These are phyloP conservation scores for Coregonus ussuriensis DNA, from an alignment of 2,797 vertebrate genomes.

Conservation along the genomic window DNA sequence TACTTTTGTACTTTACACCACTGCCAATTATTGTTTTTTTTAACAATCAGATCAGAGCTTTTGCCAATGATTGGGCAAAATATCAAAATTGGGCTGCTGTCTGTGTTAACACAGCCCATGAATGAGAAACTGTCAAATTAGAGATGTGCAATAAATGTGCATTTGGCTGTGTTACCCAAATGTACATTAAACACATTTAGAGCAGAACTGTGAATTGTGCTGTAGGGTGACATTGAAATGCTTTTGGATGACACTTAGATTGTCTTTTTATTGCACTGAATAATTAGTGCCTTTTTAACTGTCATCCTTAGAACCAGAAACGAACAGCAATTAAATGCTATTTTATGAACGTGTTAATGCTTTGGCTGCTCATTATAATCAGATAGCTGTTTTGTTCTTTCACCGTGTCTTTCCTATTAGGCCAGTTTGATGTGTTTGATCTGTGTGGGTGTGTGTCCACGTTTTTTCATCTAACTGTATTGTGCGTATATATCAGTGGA, in stretches of 20 bases:
- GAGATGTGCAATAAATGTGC: not conserved
- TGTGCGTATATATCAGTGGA: not conserved
- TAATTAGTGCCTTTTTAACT: slow-evolving; percentile 3
- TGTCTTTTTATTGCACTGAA: not conserved
- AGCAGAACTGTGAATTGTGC: slow-evolving; percentile 1
- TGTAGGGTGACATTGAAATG: not conserved
- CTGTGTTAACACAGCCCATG: too few relatives aligned
- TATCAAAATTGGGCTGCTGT: too few relatives aligned
- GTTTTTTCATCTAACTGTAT: not conserved
- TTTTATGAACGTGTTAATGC: not conserved
- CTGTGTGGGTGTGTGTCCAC: not conserved
- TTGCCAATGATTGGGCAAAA: too few relatives aligned
- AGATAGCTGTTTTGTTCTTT: not conserved
- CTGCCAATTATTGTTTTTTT: too few relatives aligned
- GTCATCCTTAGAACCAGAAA: not conserved
- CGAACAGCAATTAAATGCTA: not conserved
- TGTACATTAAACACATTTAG: not conserved
- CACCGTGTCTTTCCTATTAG: not conserved
- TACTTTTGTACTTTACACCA: too few relatives aligned
- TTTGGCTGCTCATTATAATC: not conserved
- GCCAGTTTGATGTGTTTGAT: not conserved
- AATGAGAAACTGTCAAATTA: too few relatives aligned
- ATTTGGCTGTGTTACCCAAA: not conserved
- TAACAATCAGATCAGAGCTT: too few relatives aligned
- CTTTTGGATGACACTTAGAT: not conserved